These are phyloP conservation scores for Trididemnum nubilum DNA, from an alignment of 23 tunicate genomes.

Conservation along the genomic window DNA sequence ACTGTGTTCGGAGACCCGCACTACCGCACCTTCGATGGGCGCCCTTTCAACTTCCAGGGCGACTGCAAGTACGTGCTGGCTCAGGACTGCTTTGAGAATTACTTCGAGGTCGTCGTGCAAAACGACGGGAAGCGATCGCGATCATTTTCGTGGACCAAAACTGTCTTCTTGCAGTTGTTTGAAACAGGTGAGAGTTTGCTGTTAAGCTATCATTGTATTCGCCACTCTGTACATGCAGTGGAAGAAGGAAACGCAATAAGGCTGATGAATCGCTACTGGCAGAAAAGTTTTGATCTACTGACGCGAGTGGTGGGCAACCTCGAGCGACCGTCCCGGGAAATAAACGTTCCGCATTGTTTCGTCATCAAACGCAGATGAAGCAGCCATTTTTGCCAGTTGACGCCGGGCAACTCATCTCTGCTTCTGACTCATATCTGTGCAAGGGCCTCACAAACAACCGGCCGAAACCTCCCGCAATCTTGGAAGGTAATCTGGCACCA, in stretches of 20 bases:
- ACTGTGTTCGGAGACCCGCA: conserved; percentile 95
- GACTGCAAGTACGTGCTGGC: conserved; percentile 75
- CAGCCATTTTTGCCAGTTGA: too few species aligned
- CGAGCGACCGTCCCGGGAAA: too few species aligned
- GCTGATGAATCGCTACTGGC: background rate
- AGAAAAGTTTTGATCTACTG: too few species aligned
- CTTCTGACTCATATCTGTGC: too few species aligned
- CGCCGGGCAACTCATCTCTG: too few species aligned
- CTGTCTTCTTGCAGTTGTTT: conserved; percentile 45
- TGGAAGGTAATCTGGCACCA: too few species aligned
- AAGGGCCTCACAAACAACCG: too few species aligned
- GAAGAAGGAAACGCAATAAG: background rate
- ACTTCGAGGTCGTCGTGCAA: conserved; percentile 63
- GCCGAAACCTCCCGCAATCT: too few species aligned
- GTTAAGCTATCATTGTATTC: background rate
- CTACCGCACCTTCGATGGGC: conserved; percentile 87
- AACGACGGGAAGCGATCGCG: conserved; percentile 78
- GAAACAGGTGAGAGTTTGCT: conserved; percentile 31
- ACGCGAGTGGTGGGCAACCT: too few species aligned
- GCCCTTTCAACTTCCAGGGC: conserved; percentile 86
- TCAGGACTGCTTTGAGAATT: conserved; percentile 52
- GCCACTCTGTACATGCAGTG: background rate
- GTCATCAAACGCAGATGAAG: too few species aligned
- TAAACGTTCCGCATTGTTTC: too few species aligned
- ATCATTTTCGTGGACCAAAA: conserved; percentile 77